Base-by-base conservation (phyloP, 2,113 vertebrate genomes). In the Nematolebias whitei region DNA sequence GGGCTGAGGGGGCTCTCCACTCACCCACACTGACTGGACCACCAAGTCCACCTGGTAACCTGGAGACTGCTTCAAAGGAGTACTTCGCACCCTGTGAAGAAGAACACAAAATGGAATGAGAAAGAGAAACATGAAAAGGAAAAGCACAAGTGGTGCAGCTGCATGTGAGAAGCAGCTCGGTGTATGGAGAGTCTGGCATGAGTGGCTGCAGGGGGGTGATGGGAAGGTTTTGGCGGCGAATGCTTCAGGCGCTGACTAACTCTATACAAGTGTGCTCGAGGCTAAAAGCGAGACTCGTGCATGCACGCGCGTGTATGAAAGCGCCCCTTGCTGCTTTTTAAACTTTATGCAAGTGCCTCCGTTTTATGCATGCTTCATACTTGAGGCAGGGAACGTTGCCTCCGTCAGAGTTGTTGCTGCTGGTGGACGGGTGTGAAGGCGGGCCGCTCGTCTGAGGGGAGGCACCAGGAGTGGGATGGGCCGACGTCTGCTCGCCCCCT, bases 21-120 rank as follows among this genome's bases (percentile, higher is more conserved):
- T 93, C 78, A 99, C 97, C 98, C 98, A 99, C 60, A 99, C 95
- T 71, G 98, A 90, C 90, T 99, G 98, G 82, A 98, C 95, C 82
- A 99, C 95, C 24, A 98, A 86, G 59, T 99, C 98, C 60, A 94
- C 94, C 88, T 99, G 98, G 85, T 98, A 99, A 45, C 98, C 98
- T 8, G 96, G 91, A 83, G 95, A 97, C 87, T 99, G 96, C 84
- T 98, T 98, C 74, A 99, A 92, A 76, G 97, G 94, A 84, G 95
- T 94, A 83, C 88, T 96, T 89, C 95, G 96, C 78, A 99, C 96
- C 92, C 98, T 99, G 93, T 40, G 48, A 56, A 63, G 29, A 14
- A 44, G 43, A 7, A n/a, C 3, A 54, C 11, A 14, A 58, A 18
- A 19, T 11, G 26, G 23, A 29, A 45, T 6, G 44, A 55, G 7